Percentiles rank a stretch among this genome's conserved stretches.
These are phyloP conservation scores for Microplitis deprimator DNA, from an alignment of 2,888 invertebrate species.

Conservation along the genomic window DNA sequence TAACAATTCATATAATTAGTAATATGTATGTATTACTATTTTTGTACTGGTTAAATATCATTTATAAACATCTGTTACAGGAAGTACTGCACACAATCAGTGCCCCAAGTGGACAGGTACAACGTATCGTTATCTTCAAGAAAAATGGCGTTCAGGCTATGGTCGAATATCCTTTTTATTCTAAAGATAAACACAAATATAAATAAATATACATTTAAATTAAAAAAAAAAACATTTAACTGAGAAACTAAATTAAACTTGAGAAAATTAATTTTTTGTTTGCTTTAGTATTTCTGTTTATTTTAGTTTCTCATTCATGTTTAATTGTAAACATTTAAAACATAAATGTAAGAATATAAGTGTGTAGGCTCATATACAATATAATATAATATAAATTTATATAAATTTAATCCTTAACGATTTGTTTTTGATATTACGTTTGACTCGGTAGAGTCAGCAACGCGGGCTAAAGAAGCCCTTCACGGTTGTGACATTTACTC, in stretches of 20 bases:
- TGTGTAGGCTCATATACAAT: too few relatives aligned
- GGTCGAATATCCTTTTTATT: conserved; percentile 96
- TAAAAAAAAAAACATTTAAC: too few relatives aligned
- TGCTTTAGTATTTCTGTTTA: background rate
- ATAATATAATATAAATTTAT: background rate
- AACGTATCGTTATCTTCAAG: conserved; percentile 98
- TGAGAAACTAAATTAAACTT: too few relatives aligned
- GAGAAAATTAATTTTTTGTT: background rate
- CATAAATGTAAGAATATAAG: background rate
- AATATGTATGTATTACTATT: background rate
- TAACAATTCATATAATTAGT: too few relatives aligned
- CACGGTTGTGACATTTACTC: conserved; percentile 99
- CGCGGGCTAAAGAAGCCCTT: conserved; percentile 93
- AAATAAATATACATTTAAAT: too few relatives aligned
- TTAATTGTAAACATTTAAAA: background rate
- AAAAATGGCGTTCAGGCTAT: conserved; percentile 98
- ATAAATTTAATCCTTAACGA: conserved; percentile 59
- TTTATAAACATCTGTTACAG: conserved; percentile 77
- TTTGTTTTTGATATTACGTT: conserved; percentile 75
- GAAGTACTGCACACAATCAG: conserved; percentile 99
- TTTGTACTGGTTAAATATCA: background rate
- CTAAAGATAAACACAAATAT: background rate
- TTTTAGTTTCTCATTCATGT: background rate
- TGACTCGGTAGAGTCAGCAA: conserved; percentile 93
- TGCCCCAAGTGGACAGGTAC: conserved; percentile 93